Evolutionary conservation across 2,888 invertebrate species (phyloP).

Genomic region (Glyphotaelius pellucidus): DNA sequence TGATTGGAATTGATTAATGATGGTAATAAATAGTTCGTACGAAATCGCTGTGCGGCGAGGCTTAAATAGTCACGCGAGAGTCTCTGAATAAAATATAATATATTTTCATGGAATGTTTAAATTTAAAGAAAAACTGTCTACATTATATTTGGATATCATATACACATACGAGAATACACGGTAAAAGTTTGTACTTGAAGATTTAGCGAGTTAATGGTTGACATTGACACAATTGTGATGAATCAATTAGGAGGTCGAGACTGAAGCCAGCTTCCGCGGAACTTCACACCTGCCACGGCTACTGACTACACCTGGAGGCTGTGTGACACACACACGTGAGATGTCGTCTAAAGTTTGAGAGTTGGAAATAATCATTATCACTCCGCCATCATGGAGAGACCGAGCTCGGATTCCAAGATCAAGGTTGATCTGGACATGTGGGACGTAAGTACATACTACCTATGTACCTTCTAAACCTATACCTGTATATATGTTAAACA

Average conservation of each 20-base stretch:
- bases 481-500: background rate
- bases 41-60: background rate
- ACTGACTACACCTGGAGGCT: background rate
- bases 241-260: constrained; percentile 24
- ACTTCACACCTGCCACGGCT: background rate
- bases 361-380: background rate
- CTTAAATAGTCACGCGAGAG: background rate
- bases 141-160: constrained; percentile 34
- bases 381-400: constrained; percentile 58
- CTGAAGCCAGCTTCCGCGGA: constrained; percentile 12
- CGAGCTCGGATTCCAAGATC: constrained; percentile 64
- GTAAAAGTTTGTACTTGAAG: constrained; percentile 2
- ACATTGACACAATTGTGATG: constrained; percentile 46
- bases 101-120: constrained; percentile 27
- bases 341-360: background rate
- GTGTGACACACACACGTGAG: background rate
- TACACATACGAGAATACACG: background rate
- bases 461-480: background rate
- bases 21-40: constrained; percentile 16
- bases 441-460: constrained; percentile 69
- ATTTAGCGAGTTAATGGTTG: constrained; percentile 22
- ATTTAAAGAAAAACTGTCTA: background rate
- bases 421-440: constrained; percentile 70
- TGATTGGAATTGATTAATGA: constrained; percentile 43
- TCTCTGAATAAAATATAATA: background rate